Base-by-base conservation (phyloP, 2,888 invertebrate species). In the Homarus gammarus region DNA sequence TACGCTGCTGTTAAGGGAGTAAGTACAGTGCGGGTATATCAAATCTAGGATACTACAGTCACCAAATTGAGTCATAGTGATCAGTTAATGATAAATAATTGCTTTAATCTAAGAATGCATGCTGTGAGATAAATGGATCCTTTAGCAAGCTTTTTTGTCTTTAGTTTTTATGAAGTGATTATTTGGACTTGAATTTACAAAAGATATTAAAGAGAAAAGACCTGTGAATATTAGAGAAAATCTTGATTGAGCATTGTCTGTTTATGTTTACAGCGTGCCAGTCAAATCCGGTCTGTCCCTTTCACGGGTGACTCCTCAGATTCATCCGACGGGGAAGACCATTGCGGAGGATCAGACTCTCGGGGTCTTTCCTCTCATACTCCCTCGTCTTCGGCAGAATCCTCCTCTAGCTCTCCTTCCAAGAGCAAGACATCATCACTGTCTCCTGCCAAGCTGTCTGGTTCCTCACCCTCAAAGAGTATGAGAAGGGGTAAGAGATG, bases 1-100 rank as follows among this genome's bases (percentile, higher is more conserved):
- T 99, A 98, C 94, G 98, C 99, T 83, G 98, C 98, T 79, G 97
- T 99, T 68, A 98, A 98, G 95, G 99, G 98, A 94, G 97, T 97
- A 93, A 94, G 95, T 94, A 93, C 10, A 18, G n/a, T n/a, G n/a
- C n/a, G n/a, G n/a, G n/a, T n/a, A n/a, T n/a, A n/a, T n/a, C n/a
- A n/a, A n/a, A n/a, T n/a, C n/a, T n/a, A n/a, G n/a, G n/a, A n/a
- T n/a, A n/a, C n/a, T n/a, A n/a, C n/a, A n/a, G n/a, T n/a, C n/a
- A n/a, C n/a, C n/a, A n/a, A n/a, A n/a, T n/a, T n/a, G n/a, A n/a
- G n/a, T n/a, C n/a, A n/a, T n/a, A n/a, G n/a, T n/a, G n/a, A n/a
- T n/a, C n/a, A n/a, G n/a, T n/a, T n/a, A n/a, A n/a, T n/a, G n/a
- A n/a, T n/a, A n/a, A n/a, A n/a, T n/a, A n/a, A n/a, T n/a, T n/a